A percentile compares a stretch with the other conserved stretches of the same genome.
These are phyloP conservation scores for Neoseiulus cucumeris DNA, from an alignment of 1,140 invertebrate genomes.

Conservation along the genomic window DNA sequence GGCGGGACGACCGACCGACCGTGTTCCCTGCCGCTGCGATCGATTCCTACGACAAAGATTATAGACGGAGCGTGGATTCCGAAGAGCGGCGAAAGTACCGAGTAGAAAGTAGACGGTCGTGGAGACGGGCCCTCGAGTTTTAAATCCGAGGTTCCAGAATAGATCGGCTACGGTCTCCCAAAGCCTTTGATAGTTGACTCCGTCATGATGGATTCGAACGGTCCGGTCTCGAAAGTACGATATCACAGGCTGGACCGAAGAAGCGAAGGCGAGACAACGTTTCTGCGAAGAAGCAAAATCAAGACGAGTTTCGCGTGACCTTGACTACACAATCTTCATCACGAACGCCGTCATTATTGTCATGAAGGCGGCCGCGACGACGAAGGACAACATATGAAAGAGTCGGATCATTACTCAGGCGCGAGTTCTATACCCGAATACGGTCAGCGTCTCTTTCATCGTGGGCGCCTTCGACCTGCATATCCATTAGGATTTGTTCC, in stretches of 20 bases:
- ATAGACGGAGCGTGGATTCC: no score
- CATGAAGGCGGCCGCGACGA: no score
- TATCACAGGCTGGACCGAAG: neutral
- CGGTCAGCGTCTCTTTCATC: neutral
- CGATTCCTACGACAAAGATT: no score
- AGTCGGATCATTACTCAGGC: no score
- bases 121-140: neutral
- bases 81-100: no score
- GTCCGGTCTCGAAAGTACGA: neutral
- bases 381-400: no score
- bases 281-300: neutral
- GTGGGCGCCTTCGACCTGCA: neutral
- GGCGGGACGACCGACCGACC: no score
- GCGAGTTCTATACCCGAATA: neutral
- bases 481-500: slow-evolving; percentile 4
- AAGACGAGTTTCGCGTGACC: no score
- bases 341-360: no score
- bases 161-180: neutral
- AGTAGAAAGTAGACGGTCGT: slow-evolving; percentile 7
- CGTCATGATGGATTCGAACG: neutral
- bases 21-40: no score
- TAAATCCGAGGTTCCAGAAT: neutral
- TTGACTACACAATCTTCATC: no score
- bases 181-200: slow-evolving; percentile 1
- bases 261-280: neutral